Percentiles rank a stretch among this genome's conserved stretches.
Evolutionary conservation across 2,888 invertebrate genomes (phyloP).

Genomic region (Agonopterix subpropinquella): DNA sequence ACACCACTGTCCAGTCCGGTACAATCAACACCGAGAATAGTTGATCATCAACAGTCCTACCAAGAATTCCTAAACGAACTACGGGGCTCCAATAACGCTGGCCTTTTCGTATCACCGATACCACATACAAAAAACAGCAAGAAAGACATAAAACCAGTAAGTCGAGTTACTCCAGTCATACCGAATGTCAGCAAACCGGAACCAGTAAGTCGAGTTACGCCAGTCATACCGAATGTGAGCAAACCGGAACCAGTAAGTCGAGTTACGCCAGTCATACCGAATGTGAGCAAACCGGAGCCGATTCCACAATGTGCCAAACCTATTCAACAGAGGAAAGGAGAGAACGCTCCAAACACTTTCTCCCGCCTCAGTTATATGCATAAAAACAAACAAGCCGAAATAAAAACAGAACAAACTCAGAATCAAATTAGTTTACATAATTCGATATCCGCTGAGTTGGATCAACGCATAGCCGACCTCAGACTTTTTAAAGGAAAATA

Average conservation of each 20-base stretch:
- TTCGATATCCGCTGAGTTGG: conserved; percentile 10
- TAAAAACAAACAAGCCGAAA: conserved; percentile 49
- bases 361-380: conserved; percentile 61
- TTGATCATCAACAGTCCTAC: conserved; percentile 22
- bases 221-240: conserved; percentile 18
- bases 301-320: conserved; percentile 43
- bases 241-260: conserved; percentile 14
- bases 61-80: conserved; percentile 47
- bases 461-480: conserved; percentile 15
- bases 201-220: conserved; percentile 21
- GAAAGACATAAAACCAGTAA: conserved; percentile 24
- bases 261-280: conserved; percentile 22
- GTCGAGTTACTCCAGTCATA: conserved; percentile 21
- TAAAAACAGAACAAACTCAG: conserved; percentile 25
- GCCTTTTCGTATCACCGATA: conserved; percentile 18
- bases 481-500: conserved; percentile 11
- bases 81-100: conserved; percentile 40
- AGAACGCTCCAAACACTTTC: conserved; percentile 56
- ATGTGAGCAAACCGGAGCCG: conserved; percentile 10
- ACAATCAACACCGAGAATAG: neutral
- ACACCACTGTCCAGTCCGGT: too few species aligned
- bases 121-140: conserved; percentile 9
- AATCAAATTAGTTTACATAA: conserved; percentile 4
- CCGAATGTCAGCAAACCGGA: conserved; percentile 13
- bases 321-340: conserved; percentile 38